Evolutionary conservation across 2,797 vertebrate species (phyloP), one percentile per base, ranked within the genome.

Genomic region (Novumbra hubbsi): DNA sequence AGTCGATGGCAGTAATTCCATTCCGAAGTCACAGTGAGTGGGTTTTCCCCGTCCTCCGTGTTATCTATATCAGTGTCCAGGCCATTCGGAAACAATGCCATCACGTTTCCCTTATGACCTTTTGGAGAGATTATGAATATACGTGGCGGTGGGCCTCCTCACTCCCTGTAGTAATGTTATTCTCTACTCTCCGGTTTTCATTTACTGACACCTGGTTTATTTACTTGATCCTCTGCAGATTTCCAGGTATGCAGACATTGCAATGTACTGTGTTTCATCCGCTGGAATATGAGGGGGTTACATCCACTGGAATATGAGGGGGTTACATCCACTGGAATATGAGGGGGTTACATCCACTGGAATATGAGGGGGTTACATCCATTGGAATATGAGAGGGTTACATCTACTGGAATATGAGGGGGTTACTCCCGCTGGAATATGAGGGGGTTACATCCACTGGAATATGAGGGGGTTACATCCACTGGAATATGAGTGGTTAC

Each of bases 1-100:
- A 90, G 78, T 84, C 81, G 5, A 82, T 86, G 81, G 84, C 79
- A 84, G 85, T 86, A 87, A 86, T 90, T 86, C 85, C 84, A 84
- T 85, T 76, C 78, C 80, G 76, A 74, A 83, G 76, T 80, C 78
- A 80, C 73, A 73, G 70, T 82, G 74, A 78, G 67, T 75, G 75
- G 77, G 45, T 84, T 89, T 87, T 81, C 85, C 82, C 24, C n/a
- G 21, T 69, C 50, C 71, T 77, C 78, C 78, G 55, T 48, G 67
- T 77, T 84, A 83, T 84, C 86, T 82, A 32, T 45, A 79, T 80
- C 70, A 76, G 71, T 57, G 68, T 64, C 77, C 78, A 66, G 75
- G 28, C 30, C 55, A 52, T 68, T 81, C 68, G 72, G 17, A 27
- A 27, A 30, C 48, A 77, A 34, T 73, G 19, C 64, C 78, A 80